A percentile compares a stretch with the other conserved stretches of the same genome.
These are phyloP conservation scores for Phenganax subtilis DNA, from an alignment of 92 coral and sea anemone species.

Conservation along the genomic window DNA sequence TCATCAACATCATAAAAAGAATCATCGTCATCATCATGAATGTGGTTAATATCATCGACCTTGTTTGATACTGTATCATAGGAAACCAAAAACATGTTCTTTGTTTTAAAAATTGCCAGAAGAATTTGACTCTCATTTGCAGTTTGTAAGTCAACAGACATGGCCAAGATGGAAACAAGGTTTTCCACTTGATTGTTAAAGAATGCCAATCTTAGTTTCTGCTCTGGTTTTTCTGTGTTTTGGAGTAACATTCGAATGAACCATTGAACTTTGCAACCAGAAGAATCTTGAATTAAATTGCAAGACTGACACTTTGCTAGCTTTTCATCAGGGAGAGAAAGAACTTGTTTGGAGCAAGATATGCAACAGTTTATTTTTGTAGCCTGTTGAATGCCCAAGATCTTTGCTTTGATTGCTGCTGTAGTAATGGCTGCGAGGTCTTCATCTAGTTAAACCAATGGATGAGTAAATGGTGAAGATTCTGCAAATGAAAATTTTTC, in stretches of 20 bases:
- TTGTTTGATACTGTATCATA: conserved; percentile 13
- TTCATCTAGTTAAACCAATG: conserved; percentile 35
- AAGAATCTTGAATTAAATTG: conserved; percentile 1
- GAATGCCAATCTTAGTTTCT: conserved; percentile 13
- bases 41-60: conserved; percentile 1
- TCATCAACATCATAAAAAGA: not conserved
- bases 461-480: conserved; percentile 29
- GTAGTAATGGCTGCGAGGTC: conserved; percentile 2
- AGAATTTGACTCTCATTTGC: conserved; percentile 19
- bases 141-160: conserved; percentile 15
- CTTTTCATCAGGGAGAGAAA: not conserved
- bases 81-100: not conserved
- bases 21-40: not conserved
- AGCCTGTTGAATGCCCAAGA: conserved; percentile 16
- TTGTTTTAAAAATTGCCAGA: conserved; percentile 20
- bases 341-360: conserved; percentile 4
- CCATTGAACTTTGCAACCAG: conserved; percentile 5
- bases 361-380: conserved; percentile 3
- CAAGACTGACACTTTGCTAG: not conserved
- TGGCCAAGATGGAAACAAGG: conserved; percentile 17
- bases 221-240: conserved; percentile 17
- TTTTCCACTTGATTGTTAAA: conserved; percentile 11
- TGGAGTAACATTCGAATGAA: conserved; percentile 11
- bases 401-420: conserved; percentile 11
- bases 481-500: not conserved